Conservation (phyloP, 2,888 invertebrate genomes). For the Arctia plantaginis region DNA sequence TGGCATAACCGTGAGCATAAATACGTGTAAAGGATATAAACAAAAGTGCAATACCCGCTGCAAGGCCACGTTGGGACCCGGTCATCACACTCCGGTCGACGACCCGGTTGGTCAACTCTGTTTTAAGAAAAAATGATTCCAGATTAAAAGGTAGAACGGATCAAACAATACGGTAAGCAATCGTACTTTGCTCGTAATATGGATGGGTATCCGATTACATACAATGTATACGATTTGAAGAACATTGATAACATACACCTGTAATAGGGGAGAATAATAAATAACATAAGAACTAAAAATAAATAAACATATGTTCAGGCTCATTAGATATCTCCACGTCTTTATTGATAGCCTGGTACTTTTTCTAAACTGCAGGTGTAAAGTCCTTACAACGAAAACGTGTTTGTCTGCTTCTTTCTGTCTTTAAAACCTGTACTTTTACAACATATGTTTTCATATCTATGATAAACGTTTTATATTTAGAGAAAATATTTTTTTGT, state of each 20-base stretch:
- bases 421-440: neutral
- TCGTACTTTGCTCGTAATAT: neutral
- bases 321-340: neutral
- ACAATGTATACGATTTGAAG: neutral
- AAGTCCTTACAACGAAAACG: neutral
- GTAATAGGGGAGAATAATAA: too few relatives aligned
- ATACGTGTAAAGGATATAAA: neutral
- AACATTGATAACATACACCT: neutral
- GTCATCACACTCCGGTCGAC: conserved; percentile 18
- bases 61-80: conserved; percentile 21
- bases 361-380: neutral
- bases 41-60: conserved; percentile 23
- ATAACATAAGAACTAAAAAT: neutral
- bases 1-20: conserved; percentile 5
- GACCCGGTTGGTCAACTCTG: conserved; percentile 15
- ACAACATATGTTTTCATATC: neutral
- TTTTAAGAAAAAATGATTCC: neutral
- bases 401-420: neutral
- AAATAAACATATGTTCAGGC: neutral
- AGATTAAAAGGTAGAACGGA: neutral
- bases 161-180: neutral
- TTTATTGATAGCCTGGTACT: neutral
- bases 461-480: neutral
- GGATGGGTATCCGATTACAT: neutral
- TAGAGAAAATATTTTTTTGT: too few relatives aligned